Evolutionary conservation across 2,113 vertebrate genomes (phyloP).

Genomic region (Pica pica): DNA sequence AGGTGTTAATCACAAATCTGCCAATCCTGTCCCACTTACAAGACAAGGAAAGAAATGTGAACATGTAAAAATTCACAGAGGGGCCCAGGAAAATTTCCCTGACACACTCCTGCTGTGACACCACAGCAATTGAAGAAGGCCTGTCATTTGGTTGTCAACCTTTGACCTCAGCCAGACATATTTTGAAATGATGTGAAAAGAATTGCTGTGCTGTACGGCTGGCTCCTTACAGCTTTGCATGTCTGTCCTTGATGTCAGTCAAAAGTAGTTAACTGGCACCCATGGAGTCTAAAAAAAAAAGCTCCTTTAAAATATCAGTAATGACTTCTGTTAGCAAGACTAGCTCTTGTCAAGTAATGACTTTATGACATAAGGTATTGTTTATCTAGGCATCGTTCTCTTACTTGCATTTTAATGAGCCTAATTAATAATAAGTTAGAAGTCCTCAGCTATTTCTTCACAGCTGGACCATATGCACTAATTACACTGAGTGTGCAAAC

Average conservation of each 20-base stretch:
- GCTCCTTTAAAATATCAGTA: constrained; percentile 65
- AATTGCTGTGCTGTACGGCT: constrained; percentile 65
- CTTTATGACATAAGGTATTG: constrained; percentile 83
- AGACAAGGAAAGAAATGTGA: constrained; percentile 76
- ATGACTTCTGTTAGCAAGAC: constrained; percentile 76
- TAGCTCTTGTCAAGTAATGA: constrained; percentile 79
- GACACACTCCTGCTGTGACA: constrained; percentile 84
- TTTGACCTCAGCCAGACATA: constrained; percentile 80
- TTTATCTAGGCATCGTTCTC: constrained; percentile 80
- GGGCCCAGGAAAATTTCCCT: constrained; percentile 77
- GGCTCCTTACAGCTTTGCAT: constrained; percentile 71
- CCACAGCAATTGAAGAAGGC: constrained; percentile 82
- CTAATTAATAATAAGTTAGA: constrained; percentile 86
- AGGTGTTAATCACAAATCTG: constrained; percentile 78
- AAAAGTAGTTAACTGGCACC: constrained; percentile 78
- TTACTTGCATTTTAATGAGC: constrained; percentile 85
- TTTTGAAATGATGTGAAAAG: constrained; percentile 78
- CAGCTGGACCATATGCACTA: constrained; percentile 87
- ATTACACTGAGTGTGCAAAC: constrained; percentile 75
- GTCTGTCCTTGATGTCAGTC: constrained; percentile 86
- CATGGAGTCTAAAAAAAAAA: constrained; percentile 63
- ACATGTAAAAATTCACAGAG: constrained; percentile 76
- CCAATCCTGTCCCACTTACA: constrained; percentile 71
- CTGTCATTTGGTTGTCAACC: constrained; percentile 90
- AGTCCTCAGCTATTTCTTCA: constrained; percentile 78